phyloP scores from a whole-genome alignment of 2,797 vertebrate species.

The Mareca strepera region DNA sequence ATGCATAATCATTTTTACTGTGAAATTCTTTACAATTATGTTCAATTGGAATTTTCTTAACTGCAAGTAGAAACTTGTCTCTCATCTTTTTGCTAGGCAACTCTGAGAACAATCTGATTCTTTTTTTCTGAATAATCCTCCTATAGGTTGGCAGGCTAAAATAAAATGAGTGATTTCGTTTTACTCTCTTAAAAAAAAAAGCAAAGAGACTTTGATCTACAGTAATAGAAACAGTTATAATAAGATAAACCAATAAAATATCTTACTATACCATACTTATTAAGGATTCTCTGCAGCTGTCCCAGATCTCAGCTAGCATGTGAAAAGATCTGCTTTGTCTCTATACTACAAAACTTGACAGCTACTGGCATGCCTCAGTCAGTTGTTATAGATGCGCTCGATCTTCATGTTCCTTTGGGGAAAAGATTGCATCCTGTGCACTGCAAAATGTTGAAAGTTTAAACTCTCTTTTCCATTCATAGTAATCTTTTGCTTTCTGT shows the following conservation, averaged over 20 bases:
- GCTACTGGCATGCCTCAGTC: accelerated
- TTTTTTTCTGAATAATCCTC: background rate
- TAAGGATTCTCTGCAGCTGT: background rate
- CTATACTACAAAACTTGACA: background rate
- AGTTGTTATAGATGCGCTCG: background rate
- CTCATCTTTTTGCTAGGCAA: background rate
- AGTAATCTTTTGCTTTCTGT: background rate
- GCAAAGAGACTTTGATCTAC: background rate
- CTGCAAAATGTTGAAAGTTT: background rate
- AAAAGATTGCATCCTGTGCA: background rate
- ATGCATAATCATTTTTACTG: background rate
- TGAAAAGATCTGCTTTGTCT: background rate
- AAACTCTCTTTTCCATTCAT: background rate
- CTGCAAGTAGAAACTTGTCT: background rate
- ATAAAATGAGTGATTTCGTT: background rate
- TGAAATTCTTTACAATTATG: background rate
- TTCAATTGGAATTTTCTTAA: background rate
- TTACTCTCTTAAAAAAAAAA: background rate
- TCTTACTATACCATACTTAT: background rate
- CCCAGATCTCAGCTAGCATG: background rate
- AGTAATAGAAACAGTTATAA: background rate
- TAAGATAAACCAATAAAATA: background rate
- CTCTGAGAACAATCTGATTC: background rate
- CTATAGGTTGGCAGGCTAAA: background rate
- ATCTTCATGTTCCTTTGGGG: background rate